Evolutionary conservation across 1,140 invertebrate species (phyloP), one percentile per base, ranked within the genome.

Genomic region (Frieseomelitta varia): DNA sequence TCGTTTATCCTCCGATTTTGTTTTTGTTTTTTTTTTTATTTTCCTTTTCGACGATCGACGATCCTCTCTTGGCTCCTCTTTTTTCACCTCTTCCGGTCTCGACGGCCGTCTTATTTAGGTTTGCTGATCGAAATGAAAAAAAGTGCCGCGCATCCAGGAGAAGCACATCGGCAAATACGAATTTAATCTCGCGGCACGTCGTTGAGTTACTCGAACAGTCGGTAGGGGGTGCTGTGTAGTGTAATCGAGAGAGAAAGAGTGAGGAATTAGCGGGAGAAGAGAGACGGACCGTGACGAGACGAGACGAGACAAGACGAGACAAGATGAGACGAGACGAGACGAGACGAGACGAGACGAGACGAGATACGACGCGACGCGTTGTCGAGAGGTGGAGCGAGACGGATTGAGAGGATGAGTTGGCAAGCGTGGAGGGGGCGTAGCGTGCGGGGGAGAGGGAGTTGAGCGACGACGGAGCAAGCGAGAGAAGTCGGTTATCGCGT

Each of bases 141-240:
- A 88, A n/a, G n/a, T 81, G 89, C 72, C 79, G 85, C 85, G 75
- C 73, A 72, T 75, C 81, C 82, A 53, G 1, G 2, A 27, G 15
- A 24, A 8, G 27, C 47, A 87, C 89, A 87, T 82, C 11, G 8
- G 15, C 27, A 68, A 21, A 78, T 88, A 91, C 93, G 92, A 94
- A 93, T 95, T 94, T 94, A 94, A 94, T 94, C 93, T 93, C 90
- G 93, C 93, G 93, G 93, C 91, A 93, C 90, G 91, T 94, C 90
- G 92, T 87, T 91, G 92, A 93, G 93, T 94, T 93, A 90, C 83
- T 86, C 76, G 92, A 92, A 88, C 90, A 85, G 91, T 89, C 94
- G 91, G 90, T 90, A 92, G 94, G 93, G 93, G 93, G 92, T 93
- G 90, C 91, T 83, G 87, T 74, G 72, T 79, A 87, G 69, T 85